These are phyloP conservation scores for Rhineura floridana DNA, from an alignment of 2,113 vertebrate genomes.

Conservation along the genomic window DNA sequence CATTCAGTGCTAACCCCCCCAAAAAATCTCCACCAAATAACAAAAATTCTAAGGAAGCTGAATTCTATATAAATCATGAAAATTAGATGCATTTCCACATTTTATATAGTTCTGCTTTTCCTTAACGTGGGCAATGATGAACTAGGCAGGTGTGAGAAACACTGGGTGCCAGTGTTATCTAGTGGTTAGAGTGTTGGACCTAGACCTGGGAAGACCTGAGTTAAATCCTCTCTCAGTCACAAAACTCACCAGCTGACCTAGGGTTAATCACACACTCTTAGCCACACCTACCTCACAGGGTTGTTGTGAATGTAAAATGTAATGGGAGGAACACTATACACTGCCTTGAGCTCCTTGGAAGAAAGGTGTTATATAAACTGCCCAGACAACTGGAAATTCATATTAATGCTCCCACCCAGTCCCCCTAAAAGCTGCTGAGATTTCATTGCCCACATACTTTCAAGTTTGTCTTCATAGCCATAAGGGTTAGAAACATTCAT, in stretches of 20 bases:
- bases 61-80: neutral
- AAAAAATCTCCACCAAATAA: neutral
- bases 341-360: neutral
- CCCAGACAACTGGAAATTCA: neutral
- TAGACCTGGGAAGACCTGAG: no score
- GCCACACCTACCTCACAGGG: no score
- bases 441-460: neutral
- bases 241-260: no score
- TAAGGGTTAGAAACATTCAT: neutral
- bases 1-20: neutral
- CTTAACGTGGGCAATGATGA: neutral
- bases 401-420: neutral
- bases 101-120: neutral
- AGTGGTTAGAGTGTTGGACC: no score
- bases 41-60: conserved; percentile 1
- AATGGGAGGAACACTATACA: no score
- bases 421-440: neutral
- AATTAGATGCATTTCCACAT: neutral
- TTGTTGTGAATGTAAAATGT: no score
- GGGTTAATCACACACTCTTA: no score
- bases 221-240: no score
- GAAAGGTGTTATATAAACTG: neutral
- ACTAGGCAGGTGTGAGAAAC: neutral
- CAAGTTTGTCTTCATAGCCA: neutral
- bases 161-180: neutral